Evolutionary conservation across 2,113 vertebrate genomes (phyloP).

Genomic region (Ceuthmochares aereus): DNA sequence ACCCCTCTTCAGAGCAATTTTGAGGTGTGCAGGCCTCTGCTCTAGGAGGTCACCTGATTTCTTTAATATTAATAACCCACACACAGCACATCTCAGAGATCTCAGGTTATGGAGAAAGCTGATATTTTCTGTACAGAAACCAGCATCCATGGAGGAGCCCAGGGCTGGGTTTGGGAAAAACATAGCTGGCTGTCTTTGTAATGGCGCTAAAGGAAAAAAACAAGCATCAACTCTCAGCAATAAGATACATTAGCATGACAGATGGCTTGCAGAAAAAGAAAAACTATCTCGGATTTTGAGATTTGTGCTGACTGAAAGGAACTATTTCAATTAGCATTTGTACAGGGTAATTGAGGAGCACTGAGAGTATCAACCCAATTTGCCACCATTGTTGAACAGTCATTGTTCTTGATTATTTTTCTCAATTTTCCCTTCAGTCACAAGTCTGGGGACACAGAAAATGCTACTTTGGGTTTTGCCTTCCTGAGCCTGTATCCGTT

Average conservation of each 20-base stretch:
- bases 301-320: conserved; percentile 66
- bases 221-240: background rate
- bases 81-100: rapidly evolving
- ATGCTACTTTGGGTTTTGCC: background rate
- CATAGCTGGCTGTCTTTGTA: background rate
- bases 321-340: conserved; percentile 38
- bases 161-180: background rate
- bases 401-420: conserved; percentile 27
- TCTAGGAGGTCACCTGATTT: background rate
- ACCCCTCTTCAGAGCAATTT: background rate
- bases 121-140: background rate
- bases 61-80: background rate
- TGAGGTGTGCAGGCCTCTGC: background rate
- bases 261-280: conserved; percentile 52
- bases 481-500: background rate
- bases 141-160: background rate
- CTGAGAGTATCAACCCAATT: conserved; percentile 44
- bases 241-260: conserved; percentile 52
- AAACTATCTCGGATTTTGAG: conserved; percentile 37
- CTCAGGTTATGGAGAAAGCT: background rate
- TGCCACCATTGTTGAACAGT: conserved; percentile 16
- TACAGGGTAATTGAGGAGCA: conserved; percentile 39
- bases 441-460: background rate
- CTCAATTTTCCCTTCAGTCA: background rate
- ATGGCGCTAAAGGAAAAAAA: background rate